Percentiles rank a stretch among this genome's conserved stretches.
These are phyloP conservation scores for Perithous albicinctus DNA, from an alignment of 2,888 invertebrate genomes.

Conservation along the genomic window DNA sequence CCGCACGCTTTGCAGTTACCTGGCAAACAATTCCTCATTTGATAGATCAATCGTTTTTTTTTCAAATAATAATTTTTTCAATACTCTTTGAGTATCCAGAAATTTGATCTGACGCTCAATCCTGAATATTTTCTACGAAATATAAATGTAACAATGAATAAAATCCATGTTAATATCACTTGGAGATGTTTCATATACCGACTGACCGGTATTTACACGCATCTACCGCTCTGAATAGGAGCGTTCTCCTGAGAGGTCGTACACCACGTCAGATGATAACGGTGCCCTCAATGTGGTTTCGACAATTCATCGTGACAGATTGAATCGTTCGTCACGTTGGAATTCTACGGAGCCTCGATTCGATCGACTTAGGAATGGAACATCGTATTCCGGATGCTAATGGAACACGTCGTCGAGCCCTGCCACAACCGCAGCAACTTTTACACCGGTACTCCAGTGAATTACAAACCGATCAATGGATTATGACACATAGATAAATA, in stretches of 20 bases:
- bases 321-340: conserved; percentile 69
- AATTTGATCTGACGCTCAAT: no score
- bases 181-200: background rate
- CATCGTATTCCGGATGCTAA: conserved; percentile 19
- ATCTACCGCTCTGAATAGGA: background rate
- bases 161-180: background rate
- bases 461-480: background rate
- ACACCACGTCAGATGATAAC: conserved; percentile 73
- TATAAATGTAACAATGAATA: no score
- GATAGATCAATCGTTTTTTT: no score
- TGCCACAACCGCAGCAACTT: background rate
- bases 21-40: no score
- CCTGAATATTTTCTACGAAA: no score
- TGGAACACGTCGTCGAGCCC: conserved; percentile 15
- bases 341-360: background rate
- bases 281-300: conserved; percentile 76
- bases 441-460: background rate
- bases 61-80: no score
- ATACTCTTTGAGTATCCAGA: no score
- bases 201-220: conserved; percentile 19
- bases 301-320: conserved; percentile 78
- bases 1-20: no score
- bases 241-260: background rate
- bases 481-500: background rate
- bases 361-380: conserved; percentile 17